Evolutionary conservation across 2,113 vertebrate species (phyloP).

Genomic region (Chionis minor): DNA sequence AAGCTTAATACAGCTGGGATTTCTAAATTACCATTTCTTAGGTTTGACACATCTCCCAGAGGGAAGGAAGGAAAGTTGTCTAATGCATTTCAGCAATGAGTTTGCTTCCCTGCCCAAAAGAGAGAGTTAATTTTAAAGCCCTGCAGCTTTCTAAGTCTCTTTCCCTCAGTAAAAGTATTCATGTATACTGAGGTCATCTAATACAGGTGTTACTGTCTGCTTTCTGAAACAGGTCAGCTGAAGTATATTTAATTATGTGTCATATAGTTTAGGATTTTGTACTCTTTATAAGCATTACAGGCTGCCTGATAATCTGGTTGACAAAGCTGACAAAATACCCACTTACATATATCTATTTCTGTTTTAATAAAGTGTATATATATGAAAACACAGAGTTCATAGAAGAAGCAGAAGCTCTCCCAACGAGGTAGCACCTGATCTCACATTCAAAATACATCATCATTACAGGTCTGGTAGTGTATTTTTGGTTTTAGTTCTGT

Average conservation of each 20-base stretch:
- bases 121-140: neutral
- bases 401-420: neutral
- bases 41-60: neutral
- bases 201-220: neutral
- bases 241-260: neutral
- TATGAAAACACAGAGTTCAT: neutral
- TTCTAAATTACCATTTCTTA: slow-evolving; percentile 27
- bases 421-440: neutral
- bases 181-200: neutral
- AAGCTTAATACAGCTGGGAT: neutral
- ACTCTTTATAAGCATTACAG: neutral
- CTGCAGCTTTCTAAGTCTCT: neutral
- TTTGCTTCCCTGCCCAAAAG: neutral
- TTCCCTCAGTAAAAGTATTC: neutral
- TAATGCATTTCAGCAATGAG: neutral
- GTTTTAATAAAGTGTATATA: neutral
- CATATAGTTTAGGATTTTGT: neutral
- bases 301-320: neutral
- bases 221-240: neutral
- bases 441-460: neutral
- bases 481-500: neutral
- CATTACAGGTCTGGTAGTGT: neutral
- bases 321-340: neutral
- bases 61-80: neutral
- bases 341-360: neutral